These are phyloP conservation scores for Machimus atricapillus DNA, from an alignment of 2,888 invertebrate species.

Conservation along the genomic window DNA sequence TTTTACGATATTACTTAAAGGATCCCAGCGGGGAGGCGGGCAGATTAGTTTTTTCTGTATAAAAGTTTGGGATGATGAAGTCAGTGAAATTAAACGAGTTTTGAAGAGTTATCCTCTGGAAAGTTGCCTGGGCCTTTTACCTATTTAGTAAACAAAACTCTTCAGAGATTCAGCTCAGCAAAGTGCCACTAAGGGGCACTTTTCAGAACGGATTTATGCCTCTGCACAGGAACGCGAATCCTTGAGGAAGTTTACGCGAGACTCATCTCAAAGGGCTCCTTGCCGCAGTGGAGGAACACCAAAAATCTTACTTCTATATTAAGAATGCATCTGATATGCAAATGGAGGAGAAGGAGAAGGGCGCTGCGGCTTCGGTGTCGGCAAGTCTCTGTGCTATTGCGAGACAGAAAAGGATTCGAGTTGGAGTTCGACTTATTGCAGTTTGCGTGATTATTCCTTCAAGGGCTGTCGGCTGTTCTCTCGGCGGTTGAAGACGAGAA, in stretches of 20 bases:
- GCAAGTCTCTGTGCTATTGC: not conserved
- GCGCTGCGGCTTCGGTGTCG: not conserved
- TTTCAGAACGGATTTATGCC: not conserved
- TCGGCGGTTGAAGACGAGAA: not conserved
- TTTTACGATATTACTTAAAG: not conserved
- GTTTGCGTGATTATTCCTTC: not conserved
- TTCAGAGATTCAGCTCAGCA: not conserved
- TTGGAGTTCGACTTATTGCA: not conserved
- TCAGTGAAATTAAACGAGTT: not conserved
- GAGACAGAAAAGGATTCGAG: not conserved
- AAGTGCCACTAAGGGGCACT: not conserved
- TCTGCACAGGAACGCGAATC: not conserved
- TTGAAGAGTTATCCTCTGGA: not conserved
- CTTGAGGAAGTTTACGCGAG: not conserved
- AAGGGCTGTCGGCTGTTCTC: not conserved
- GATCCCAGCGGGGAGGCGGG: not conserved
- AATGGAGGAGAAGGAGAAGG: not conserved
- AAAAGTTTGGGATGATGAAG: not conserved
- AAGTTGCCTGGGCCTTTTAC: not conserved
- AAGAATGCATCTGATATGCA: not conserved
- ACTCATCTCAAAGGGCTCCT: not conserved
- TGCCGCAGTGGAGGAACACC: not conserved
- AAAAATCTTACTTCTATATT: not conserved
- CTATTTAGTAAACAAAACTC: not conserved
- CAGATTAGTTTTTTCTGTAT: not conserved